Percentiles rank a stretch among this genome's conserved stretches.
Evolutionary conservation across 2,888 invertebrate species (phyloP).

Genomic region (Agriopis aurantiaria): DNA sequence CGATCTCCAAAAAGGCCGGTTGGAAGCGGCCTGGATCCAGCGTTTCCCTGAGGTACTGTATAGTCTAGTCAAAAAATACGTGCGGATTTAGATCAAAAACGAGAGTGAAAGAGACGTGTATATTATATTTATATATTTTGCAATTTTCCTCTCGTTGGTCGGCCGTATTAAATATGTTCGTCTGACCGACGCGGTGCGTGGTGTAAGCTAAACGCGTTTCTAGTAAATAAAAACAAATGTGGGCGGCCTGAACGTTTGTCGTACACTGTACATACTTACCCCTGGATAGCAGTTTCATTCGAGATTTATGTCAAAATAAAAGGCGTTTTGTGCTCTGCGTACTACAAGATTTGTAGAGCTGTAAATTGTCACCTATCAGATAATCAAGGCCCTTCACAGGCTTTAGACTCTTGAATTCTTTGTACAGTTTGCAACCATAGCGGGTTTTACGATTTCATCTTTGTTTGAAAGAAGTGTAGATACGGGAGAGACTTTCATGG

Average conservation of each 20-base stretch:
- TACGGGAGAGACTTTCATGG: slow-evolving; percentile 6
- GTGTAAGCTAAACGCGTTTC: background rate
- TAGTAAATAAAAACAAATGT: background rate
- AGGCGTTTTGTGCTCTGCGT: slow-evolving; percentile 46
- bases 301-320: slow-evolving; percentile 56
- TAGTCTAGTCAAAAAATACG: too few species aligned
- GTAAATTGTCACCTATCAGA: slow-evolving; percentile 49
- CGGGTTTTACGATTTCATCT: slow-evolving; percentile 31
- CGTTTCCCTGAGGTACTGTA: too few species aligned
- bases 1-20: too few species aligned
- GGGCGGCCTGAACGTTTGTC: slow-evolving; percentile 9
- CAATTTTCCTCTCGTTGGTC: too few species aligned
- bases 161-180: too few species aligned
- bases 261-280: slow-evolving; percentile 27
- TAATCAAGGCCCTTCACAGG: slow-evolving; percentile 37
- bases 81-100: too few species aligned
- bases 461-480: slow-evolving; percentile 18
- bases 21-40: too few species aligned
- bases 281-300: slow-evolving; percentile 51
- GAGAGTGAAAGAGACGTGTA: too few species aligned
- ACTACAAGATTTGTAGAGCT: slow-evolving; percentile 44
- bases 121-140: too few species aligned
- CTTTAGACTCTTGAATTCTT: slow-evolving; percentile 24
- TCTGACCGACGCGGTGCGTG: too few species aligned
- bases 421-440: slow-evolving; percentile 14